These are phyloP conservation scores for Drosophila infuscata DNA, from an alignment of 2,888 invertebrate species.

Conservation along the genomic window DNA sequence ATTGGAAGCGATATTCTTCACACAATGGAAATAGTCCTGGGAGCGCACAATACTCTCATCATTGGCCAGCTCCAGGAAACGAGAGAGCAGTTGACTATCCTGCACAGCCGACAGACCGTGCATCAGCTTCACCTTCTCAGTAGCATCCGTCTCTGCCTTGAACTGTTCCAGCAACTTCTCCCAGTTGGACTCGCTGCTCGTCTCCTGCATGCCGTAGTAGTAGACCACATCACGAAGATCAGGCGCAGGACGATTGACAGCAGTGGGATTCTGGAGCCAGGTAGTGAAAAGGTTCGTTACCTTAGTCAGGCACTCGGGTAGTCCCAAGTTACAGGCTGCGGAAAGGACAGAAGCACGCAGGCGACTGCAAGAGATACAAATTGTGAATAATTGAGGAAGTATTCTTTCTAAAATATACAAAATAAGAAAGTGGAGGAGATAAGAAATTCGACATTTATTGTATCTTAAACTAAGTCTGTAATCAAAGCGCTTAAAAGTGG, in stretches of 20 bases:
- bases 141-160: conserved; percentile 89
- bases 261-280: conserved; percentile 86
- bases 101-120: conserved; percentile 89
- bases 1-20: conserved; percentile 89
- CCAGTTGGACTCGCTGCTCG: conserved; percentile 89
- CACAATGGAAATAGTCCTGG: conserved; percentile 92
- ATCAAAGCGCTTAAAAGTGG: no score
- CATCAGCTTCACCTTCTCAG: conserved; percentile 90
- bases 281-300: conserved; percentile 86
- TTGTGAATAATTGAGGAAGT: not conserved
- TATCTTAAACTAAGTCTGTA: not conserved
- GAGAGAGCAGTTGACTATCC: conserved; percentile 88
- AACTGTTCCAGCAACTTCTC: conserved; percentile 90
- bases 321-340: conserved; percentile 88
- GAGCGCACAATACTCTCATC: conserved; percentile 90
- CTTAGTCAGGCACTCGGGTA: conserved; percentile 87
- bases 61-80: conserved; percentile 89
- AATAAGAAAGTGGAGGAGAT: not conserved
- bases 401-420: not conserved
- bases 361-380: conserved; percentile 85
- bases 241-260: conserved; percentile 86
- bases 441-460: not conserved
- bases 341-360: conserved; percentile 88
- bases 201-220: conserved; percentile 89
- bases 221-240: conserved; percentile 89